Base-by-base conservation (phyloP, 2,797 vertebrate genomes). In the Anguilla pacifica region DNA sequence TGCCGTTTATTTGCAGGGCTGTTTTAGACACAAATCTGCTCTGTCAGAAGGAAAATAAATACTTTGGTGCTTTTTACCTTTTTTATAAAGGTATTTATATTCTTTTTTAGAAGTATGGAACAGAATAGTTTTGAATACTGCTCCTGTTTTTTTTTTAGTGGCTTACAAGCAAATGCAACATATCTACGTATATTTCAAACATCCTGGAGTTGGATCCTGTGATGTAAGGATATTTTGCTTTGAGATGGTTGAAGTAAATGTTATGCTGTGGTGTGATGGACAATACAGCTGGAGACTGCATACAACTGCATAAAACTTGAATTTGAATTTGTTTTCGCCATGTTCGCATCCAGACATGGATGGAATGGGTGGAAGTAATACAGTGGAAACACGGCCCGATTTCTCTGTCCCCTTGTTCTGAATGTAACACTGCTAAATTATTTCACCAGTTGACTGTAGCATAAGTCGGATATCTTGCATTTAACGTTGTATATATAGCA, bases 31-130 rank as follows among this genome's bases (percentile, higher is more conserved):
- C 17, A 67, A n/a, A 28, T 61, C 82, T 85, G 83, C 89, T 64
- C 55, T 87, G 70, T 87, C 46, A 61, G 86, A 72, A 89, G 87
- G 55, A 51, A 81, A 81, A 55, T 86, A 89, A 88, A 83, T 57
- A 77, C 86, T 87, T 88, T 91, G 92, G 91, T 93, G 91, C 93
- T 92, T 90, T 91, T 90, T 91, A 91, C 87, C 90, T 90, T 92
- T 90, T 90, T 86, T 89, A 77, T 64, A 11, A 5, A 90, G 72
- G 86, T 87, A 81, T 67, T 88, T 89, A 86, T 77, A 17, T 49
- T n/a, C 61, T 83, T 81, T 87, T 90, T 46, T 83, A 87, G 64
- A 35, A 57, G 70, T 25, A 84, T 88, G 88, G 88, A 88, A 89
- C 89, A 91, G 88, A 86, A 77, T 85, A 89, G 81, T 90, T 89